Percentiles rank a stretch among this genome's conserved stretches.
These are phyloP conservation scores for Chrysomallon squamiferum DNA, from an alignment of 1,140 invertebrate genomes.

Conservation along the genomic window DNA sequence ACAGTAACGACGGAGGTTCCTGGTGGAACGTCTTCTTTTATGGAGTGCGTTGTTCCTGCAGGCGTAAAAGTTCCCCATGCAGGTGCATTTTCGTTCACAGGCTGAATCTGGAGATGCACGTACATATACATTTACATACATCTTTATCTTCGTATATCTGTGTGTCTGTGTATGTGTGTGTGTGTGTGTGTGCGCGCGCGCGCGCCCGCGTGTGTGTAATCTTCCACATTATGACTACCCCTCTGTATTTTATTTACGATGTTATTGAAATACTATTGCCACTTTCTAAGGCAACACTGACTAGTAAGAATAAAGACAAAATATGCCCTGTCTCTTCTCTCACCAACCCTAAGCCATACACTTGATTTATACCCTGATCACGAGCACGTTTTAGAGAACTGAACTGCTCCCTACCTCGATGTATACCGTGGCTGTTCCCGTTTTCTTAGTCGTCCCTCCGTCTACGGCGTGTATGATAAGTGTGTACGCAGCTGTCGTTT, in stretches of 20 bases:
- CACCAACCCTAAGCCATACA: no score
- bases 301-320: no score
- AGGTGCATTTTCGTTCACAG: neutral
- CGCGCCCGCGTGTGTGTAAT: no score
- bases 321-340: no score
- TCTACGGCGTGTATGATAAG: constrained; percentile 32
- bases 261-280: no score
- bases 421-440: constrained; percentile 17
- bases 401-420: constrained; percentile 72
- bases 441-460: constrained; percentile 4
- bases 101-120: neutral
- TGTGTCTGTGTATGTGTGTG: no score
- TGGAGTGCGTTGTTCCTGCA: neutral
- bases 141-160: no score
- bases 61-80: constrained; percentile 2
- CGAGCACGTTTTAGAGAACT: no score
- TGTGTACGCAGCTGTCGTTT: constrained; percentile 32
- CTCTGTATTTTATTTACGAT: no score
- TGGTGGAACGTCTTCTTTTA: constrained; percentile 18
- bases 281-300: no score
- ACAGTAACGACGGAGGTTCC: constrained; percentile 31
- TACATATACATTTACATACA: neutral
- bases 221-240: no score
- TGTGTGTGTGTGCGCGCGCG: constrained; percentile 20
- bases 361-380: no score